Conservation (phyloP, 2,888 invertebrate genomes). For the Epistrophe eligans region DNA sequence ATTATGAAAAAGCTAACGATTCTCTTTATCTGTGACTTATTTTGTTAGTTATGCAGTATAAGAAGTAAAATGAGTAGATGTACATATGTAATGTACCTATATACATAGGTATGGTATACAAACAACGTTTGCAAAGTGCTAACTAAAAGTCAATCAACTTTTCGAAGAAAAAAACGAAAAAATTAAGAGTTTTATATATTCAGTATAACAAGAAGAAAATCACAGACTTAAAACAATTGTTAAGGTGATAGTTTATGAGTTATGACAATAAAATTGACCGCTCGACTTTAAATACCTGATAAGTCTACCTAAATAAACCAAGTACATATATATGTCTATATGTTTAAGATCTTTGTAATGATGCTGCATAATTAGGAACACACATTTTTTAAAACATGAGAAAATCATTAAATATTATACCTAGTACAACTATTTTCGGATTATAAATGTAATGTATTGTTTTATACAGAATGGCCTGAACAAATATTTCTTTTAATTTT, state of each 20-base stretch:
- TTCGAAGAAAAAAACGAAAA: not conserved
- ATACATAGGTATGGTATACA: not conserved
- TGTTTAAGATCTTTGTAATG: not conserved
- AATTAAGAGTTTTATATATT: not conserved
- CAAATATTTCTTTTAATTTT: not conserved
- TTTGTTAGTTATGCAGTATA: constrained; percentile 42
- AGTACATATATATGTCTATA: too few relatives aligned
- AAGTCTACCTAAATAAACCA: too few relatives aligned
- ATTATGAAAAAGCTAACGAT: constrained; percentile 69
- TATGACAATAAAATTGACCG: too few relatives aligned
- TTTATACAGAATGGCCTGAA: not conserved
- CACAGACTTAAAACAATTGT: not conserved
- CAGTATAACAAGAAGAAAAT: not conserved
- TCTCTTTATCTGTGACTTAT: constrained; percentile 52
- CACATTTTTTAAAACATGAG: not conserved
- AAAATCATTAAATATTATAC: not conserved
- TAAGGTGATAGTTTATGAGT: too few relatives aligned
- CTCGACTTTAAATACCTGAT: too few relatives aligned
- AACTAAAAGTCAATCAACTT: constrained; percentile 67
- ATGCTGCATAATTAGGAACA: not conserved
- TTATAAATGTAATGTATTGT: constrained; percentile 4
- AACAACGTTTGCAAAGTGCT: constrained; percentile 39
- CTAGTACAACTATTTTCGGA: not conserved
- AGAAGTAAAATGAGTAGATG: constrained; percentile 34
- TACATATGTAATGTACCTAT: not conserved